Conservation (phyloP, 2,113 vertebrate species). For the Scopus umbretta region DNA sequence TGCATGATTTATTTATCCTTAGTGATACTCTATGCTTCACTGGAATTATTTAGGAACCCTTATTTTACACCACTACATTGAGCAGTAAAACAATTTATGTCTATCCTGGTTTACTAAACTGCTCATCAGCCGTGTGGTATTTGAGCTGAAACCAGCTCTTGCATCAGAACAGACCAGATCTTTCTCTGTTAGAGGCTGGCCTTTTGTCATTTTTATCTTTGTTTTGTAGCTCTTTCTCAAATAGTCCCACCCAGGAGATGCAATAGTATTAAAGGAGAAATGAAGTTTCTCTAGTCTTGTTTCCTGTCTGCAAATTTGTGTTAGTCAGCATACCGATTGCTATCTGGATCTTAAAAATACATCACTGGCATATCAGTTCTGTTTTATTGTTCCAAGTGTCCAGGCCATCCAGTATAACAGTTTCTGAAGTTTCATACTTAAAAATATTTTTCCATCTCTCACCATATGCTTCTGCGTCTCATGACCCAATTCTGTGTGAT, state of each 20-base stretch:
- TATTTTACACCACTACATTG: not conserved
- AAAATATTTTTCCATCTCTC: not conserved
- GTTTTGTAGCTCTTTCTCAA: not conserved
- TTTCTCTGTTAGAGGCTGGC: not conserved
- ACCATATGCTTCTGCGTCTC: not conserved
- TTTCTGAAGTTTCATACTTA: not conserved
- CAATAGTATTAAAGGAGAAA: not conserved
- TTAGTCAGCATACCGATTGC: not conserved
- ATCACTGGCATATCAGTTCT: not conserved
- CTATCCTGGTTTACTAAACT: not conserved
- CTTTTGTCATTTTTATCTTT: not conserved
- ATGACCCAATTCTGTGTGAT: not conserved
- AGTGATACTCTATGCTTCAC: not conserved
- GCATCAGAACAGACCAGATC: not conserved
- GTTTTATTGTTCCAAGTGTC: not conserved
- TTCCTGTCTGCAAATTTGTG: not conserved
- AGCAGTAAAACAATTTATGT: not conserved
- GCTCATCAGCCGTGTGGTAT: not conserved
- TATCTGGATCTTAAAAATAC: not conserved
- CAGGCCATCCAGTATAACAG: not conserved
- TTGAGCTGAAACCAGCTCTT: not conserved
- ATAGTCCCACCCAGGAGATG: not conserved
- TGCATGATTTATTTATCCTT: not conserved
- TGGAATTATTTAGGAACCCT: not conserved
- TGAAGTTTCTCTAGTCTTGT: not conserved